Conservation (phyloP, 2,888 invertebrate species). For the Zygaena filipendulae region DNA sequence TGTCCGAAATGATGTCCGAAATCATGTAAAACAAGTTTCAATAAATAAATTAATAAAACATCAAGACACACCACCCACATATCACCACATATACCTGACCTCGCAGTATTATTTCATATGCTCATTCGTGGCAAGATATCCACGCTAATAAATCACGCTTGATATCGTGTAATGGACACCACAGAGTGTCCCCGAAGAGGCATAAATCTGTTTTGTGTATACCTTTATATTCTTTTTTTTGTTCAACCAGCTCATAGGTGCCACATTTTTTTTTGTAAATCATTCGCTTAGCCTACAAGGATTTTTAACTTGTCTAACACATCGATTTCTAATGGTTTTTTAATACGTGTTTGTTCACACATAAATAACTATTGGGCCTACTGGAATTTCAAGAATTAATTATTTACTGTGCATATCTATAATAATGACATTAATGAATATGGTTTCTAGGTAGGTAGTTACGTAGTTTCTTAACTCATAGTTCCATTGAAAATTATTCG, state of each 20-base stretch:
- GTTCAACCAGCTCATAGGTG: too few species aligned
- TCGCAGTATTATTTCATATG: conserved; percentile 38
- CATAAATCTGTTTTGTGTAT: conserved; percentile 54
- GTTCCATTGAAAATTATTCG: too few species aligned
- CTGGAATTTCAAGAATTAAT: too few species aligned
- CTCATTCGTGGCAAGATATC: conserved; percentile 40
- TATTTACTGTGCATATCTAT: too few species aligned
- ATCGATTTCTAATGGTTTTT: conserved; percentile 33
- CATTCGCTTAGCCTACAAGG: conserved; percentile 39
- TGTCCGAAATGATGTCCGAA: too few species aligned
- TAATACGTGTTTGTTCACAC: conserved; percentile 22
- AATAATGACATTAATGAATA: too few species aligned
- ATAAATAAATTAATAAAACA: too few species aligned
- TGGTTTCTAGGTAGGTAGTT: too few species aligned
- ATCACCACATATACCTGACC: conserved; percentile 18
- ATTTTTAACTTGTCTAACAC: conserved; percentile 17
- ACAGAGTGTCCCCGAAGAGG: conserved; percentile 43
- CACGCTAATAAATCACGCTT: conserved; percentile 57
- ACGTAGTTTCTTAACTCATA: too few species aligned
- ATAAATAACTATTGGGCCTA: conserved; percentile 1
- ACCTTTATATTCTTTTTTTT: too few species aligned
- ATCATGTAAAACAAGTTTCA: too few species aligned
- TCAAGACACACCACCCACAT: not conserved
- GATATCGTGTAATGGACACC: conserved; percentile 63
- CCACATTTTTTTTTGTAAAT: conserved; percentile 58